phyloP scores from a whole-genome alignment of 23 tunicate genomes.

The Ciona savignyi region DNA sequence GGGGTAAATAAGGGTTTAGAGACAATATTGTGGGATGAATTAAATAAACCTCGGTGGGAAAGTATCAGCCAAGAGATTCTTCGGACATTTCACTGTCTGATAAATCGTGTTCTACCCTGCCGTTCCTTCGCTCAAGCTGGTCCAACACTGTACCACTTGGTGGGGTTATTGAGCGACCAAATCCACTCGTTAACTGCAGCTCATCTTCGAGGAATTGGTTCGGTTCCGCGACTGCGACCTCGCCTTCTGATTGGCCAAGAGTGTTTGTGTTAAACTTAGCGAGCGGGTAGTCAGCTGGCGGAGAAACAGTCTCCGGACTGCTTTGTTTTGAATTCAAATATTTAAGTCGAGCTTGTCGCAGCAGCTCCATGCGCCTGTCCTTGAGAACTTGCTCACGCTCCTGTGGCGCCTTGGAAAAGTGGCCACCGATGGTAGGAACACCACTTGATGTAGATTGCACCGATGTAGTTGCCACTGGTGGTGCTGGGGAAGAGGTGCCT shows the following conservation, averaged over 20 bases:
- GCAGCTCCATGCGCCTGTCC: slow-evolving; percentile 28
- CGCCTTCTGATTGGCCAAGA: background rate
- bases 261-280: slow-evolving; percentile 17
- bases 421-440: slow-evolving; percentile 30
- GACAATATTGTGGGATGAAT: too few relatives aligned
- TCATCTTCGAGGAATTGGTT: slow-evolving; percentile 5
- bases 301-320: background rate
- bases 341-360: slow-evolving; percentile 51
- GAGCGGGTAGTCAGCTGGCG: slow-evolving; percentile 1
- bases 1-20: too few relatives aligned
- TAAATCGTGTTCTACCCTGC: background rate
- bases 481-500: background rate
- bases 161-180: slow-evolving; percentile 19
- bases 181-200: slow-evolving; percentile 2
- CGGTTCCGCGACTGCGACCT: background rate
- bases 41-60: too few relatives aligned
- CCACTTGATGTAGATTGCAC: background rate
- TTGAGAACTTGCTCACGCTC: slow-evolving; percentile 54
- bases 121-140: background rate
- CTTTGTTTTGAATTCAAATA: slow-evolving; percentile 21
- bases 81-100: slow-evolving; percentile 4
- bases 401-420: slow-evolving; percentile 60
- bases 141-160: slow-evolving; percentile 12
- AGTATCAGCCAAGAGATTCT: background rate
- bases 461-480: background rate